Percentiles rank a stretch among this genome's conserved stretches.
Evolutionary conservation across 2,888 invertebrate genomes (phyloP).

Genomic region (Rotaria macrura): DNA sequence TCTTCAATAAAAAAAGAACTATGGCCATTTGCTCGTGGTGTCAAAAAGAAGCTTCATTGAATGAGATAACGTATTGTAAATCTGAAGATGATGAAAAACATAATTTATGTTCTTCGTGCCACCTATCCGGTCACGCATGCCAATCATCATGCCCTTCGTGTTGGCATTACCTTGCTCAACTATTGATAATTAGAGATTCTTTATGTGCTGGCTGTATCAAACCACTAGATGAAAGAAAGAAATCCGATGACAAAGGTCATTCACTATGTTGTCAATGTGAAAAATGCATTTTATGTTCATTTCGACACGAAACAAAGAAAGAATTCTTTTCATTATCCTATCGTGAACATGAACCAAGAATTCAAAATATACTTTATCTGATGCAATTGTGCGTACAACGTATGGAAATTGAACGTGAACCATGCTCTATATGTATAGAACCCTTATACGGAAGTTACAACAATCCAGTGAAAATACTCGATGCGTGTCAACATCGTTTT

Average conservation of each 20-base stretch:
- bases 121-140: constrained; percentile 20
- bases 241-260: background rate
- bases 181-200: background rate
- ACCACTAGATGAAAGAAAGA: background rate
- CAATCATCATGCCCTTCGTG: background rate
- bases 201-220: background rate
- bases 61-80: background rate
- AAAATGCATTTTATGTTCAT: constrained; percentile 7
- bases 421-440: background rate
- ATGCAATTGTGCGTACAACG: background rate
- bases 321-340: background rate
- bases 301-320: background rate
- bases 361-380: background rate
- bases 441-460: background rate
- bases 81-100: background rate
- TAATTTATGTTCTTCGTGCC: background rate
- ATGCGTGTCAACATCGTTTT: background rate
- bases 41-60: background rate
- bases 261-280: background rate
- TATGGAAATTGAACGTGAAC: background rate
- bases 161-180: background rate
- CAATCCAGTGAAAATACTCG: background rate
- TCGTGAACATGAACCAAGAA: constrained; percentile 1
- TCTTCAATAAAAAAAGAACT: background rate
- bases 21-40: background rate